Base-by-base conservation (phyloP, 2,888 invertebrate species). In the Drosophila rellima region DNA sequence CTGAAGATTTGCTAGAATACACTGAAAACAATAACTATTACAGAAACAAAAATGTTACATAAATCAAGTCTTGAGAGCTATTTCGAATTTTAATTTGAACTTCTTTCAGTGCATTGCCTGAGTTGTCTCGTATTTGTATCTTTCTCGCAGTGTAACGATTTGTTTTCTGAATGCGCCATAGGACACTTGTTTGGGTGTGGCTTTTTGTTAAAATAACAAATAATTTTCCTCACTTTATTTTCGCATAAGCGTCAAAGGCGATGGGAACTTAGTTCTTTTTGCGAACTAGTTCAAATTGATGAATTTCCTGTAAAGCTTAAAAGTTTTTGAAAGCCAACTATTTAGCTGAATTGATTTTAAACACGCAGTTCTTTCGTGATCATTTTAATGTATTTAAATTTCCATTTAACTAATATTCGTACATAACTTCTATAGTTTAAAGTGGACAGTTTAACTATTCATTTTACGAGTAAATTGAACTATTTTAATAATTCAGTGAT, bases 171-270 rank as follows among this genome's bases (percentile, higher is more conserved):
- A 17, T 45, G 3, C 23, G 35, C 45, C 23, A 56, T 37, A 37
- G n/a, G 57, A 39, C 26, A 37, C 45, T 35, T 45, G 26, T 17
- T 45, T 15, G 17, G 11, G 15, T 54, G 26, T 29, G 7, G 17
- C 8, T 35, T 35, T 50, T 20, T 35, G 31, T 31, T n/a, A 4
- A 13, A 18, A 6, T 23, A 51, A 17, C 23, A 42, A 44, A 37
- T 15, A 47, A 56, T 56, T 56, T 45, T 26, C 23, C 45, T 26
- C 37, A 18, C 15, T 51, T 51, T 33, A 33, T 42, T 42, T 51
- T 33, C 23, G 5, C 11, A 10, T 29, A 10, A 55, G 15, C 42
- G 18, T 20, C 8, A 42, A 51, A 17, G 40, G 33, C 17, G 33
- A 17, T 20, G 18, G 20, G 20, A 15, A 31, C 2, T 29, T 18